Evolutionary conservation across 2,797 vertebrate species (phyloP), one percentile per base, ranked within the genome.

Genomic region (Kryptolebias ocellatus): DNA sequence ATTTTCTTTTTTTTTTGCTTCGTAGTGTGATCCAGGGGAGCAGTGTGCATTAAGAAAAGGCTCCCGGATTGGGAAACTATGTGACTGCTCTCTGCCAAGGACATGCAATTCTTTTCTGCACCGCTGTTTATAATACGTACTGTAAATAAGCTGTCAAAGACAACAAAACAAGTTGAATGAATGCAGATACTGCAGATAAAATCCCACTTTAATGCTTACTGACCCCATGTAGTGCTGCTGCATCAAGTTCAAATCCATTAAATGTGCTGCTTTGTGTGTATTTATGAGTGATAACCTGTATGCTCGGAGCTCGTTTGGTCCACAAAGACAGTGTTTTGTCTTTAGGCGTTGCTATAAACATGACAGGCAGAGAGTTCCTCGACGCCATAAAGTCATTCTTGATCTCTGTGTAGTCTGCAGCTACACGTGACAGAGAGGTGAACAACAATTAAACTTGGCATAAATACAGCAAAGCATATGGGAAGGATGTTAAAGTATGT

Each of bases 271-370:
- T 66, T 7, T 61, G 55, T 0, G 2, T 62, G 72, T 61, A 4
- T 45, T 70, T 52, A 8, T 54, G 55, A 60, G 47, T 7, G 74
- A 90, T 89, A 73, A 98, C 98, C 95, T 96, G 97, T 0, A 95
- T 92, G 0, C 92, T 95, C 0, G 98, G 98, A 7, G 72, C 81
- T 52, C 84, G 87, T 76, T 91, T 95, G 42, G 98, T 99, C 98
- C 97, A 99, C 76, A 96, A 34, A 4, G 98, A 99, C 11, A 51
- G 67, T 54, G 87, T 95, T 79, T 84, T 94, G 87, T 99, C 97
- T 70, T 94, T 96, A 45, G 97, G 96, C 4, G 96, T 98, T 63
- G 95, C 87, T 1, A 99, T 94, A 85, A 98, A 98, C 96, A 99
- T 95, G 81, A 95, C 81, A 0, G 98, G 97, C 49, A 97, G 92